These are phyloP conservation scores for Sander lucioperca DNA, from an alignment of 2,113 vertebrate genomes.

Conservation along the genomic window DNA sequence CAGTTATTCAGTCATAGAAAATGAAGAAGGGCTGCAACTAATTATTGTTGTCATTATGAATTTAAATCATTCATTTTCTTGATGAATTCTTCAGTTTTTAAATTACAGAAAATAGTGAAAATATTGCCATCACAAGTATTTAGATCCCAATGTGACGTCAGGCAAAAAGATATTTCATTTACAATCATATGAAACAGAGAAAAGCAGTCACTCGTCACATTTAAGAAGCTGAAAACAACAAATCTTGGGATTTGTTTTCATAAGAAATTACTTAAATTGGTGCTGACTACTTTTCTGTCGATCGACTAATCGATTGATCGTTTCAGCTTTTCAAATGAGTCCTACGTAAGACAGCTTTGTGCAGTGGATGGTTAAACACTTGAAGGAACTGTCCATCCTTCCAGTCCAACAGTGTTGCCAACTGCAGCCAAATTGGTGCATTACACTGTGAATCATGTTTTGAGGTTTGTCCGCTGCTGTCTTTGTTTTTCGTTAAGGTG, in stretches of 20 bases:
- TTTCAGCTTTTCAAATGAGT: not conserved
- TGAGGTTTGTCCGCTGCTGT: not conserved
- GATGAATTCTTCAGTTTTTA: not conserved
- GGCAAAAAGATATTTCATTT: not conserved
- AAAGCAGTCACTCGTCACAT: not conserved
- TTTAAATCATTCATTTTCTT: not conserved
- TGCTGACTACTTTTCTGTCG: not conserved
- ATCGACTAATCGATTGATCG: not conserved
- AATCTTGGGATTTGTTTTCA: not conserved
- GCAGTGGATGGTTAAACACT: not conserved
- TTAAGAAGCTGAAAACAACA: not conserved
- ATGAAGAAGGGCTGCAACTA: not conserved
- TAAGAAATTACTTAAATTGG: not conserved
- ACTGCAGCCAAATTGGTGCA: not conserved
- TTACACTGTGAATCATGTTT: not conserved
- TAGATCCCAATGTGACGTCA: no score
- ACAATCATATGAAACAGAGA: not conserved
- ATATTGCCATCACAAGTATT: no score
- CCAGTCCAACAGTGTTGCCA: no score
- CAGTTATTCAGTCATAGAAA: not conserved
- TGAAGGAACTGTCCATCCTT: no score
- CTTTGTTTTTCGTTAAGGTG: constrained; percentile 81
- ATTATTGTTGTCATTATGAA: not conserved
- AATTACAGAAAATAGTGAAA: not conserved
- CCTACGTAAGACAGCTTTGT: not conserved